Base-by-base conservation (phyloP, 2,113 vertebrate species). In the Charadrius vociferus region DNA sequence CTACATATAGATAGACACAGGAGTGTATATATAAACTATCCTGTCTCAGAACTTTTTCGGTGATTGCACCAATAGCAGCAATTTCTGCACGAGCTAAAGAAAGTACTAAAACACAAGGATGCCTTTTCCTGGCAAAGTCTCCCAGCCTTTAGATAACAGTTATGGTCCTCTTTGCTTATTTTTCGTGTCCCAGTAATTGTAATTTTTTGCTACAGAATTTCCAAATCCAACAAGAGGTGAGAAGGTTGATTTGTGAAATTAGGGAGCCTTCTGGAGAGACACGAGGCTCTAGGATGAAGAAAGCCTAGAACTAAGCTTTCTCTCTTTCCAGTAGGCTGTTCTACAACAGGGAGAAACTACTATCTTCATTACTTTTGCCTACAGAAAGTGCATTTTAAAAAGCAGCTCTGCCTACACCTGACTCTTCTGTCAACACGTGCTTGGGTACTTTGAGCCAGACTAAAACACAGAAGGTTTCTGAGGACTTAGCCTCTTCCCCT, bases 31-130 rank as follows among this genome's bases (percentile, higher is more conserved):
- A 63, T 10, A 41, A 81, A 52, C 43, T 43, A 37, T 9, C 4
- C 8, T 1, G 1, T 19, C 39, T 73, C 53, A 37, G 7, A 81
- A 72, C 26, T 20, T 70, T 29, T 88, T n/a, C 62, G 10, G 75
- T 0, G 0, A 58, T 2, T 50, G 9, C 32, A 65, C 4, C 41
- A 39, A 61, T 41, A 20, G 55, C 6, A 43, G 36, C 13, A 50
- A 77, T 65, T 52, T 63, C 43, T 43, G 49, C 3, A 30, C 34
- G 11, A 75, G 14, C 13, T 56, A 26, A 65, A 70, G 39, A 39
- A 90, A 88, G 11, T 4, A 66, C 27, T 56, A 30, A 70, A 92
- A 24, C 22, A 56, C 21, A 66, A 58, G 24, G 12, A 34, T 45
- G 21, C 10, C 41, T 6, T 74, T 71, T 12, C n/a, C 34, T 27